phyloP scores from a whole-genome alignment of 2,888 invertebrate genomes.

The Nymphalis c-album region DNA sequence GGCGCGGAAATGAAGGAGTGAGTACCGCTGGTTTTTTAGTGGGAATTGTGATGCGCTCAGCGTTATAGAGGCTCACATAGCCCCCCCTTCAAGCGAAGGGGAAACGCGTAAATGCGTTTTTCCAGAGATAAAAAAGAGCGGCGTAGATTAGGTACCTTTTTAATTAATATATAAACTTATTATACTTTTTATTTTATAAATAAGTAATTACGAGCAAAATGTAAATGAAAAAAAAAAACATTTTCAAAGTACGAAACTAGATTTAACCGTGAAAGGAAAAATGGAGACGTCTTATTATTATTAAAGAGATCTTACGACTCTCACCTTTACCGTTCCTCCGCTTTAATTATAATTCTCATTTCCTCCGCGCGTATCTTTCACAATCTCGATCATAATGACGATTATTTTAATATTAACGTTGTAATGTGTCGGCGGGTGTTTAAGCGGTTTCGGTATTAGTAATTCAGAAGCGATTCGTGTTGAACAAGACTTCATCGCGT shows the following conservation, averaged over 20 bases:
- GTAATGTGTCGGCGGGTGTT: background rate
- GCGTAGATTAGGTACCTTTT: too few species aligned
- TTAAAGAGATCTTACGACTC: conserved; percentile 25
- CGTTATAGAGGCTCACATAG: too few species aligned
- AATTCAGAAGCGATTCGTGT: background rate
- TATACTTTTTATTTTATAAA: too few species aligned
- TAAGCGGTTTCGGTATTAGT: conserved; percentile 9
- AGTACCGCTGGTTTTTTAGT: too few species aligned
- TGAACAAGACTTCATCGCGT: conserved; percentile 49
- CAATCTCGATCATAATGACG: conserved; percentile 11
- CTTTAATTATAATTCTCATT: conserved; percentile 29
- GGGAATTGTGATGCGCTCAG: too few species aligned
- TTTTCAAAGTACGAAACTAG: background rate
- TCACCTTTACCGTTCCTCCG: conserved; percentile 20
- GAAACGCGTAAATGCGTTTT: too few species aligned
- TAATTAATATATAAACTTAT: too few species aligned
- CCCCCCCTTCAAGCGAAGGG: too few species aligned
- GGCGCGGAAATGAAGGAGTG: too few species aligned
- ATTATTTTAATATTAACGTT: background rate
- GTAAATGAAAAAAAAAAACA: too few species aligned
- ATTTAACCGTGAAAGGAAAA: conserved; percentile 13
- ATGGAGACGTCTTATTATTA: conserved; percentile 30
- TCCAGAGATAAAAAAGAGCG: too few species aligned
- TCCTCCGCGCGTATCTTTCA: conserved; percentile 18
- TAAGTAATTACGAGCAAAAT: too few species aligned